Evolutionary conservation across 2,113 vertebrate species (phyloP).

Genomic region (Montifringilla adamsi): DNA sequence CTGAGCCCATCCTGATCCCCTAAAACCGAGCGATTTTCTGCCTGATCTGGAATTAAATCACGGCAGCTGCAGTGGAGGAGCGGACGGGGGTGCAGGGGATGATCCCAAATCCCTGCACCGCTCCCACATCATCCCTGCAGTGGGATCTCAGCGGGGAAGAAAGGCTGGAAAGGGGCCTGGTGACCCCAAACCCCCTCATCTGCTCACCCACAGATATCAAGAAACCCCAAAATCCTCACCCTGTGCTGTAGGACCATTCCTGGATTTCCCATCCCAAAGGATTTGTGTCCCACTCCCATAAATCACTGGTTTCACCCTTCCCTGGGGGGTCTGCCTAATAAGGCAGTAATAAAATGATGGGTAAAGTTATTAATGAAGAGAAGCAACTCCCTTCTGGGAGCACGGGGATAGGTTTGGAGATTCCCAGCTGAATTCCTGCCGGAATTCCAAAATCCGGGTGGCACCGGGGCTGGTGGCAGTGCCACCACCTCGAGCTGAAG

Average conservation of each 20-base stretch:
- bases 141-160: fast-evolving
- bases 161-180: not conserved
- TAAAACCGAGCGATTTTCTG: not conserved
- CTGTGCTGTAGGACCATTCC: fast-evolving
- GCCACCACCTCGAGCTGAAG: not conserved
- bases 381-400: not conserved
- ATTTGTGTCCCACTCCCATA: fast-evolving
- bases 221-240: not conserved
- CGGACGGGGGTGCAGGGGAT: fast-evolving
- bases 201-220: fast-evolving
- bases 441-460: not conserved
- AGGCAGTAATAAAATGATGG: not conserved
- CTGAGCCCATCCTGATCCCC: not conserved
- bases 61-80: fast-evolving
- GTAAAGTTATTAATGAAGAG: not conserved
- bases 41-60: not conserved
- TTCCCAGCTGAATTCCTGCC: fast-evolving
- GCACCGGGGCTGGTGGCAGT: not conserved
- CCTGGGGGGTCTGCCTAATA: not conserved
- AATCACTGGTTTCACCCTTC: fast-evolving
- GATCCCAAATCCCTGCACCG: not conserved
- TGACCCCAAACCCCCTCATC: not conserved
- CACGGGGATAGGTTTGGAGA: fast-evolving
- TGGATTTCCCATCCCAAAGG: not conserved
- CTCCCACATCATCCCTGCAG: not conserved